phyloP scores from a whole-genome alignment of 2,113 vertebrate genomes.

The Otocyon megalotis region DNA sequence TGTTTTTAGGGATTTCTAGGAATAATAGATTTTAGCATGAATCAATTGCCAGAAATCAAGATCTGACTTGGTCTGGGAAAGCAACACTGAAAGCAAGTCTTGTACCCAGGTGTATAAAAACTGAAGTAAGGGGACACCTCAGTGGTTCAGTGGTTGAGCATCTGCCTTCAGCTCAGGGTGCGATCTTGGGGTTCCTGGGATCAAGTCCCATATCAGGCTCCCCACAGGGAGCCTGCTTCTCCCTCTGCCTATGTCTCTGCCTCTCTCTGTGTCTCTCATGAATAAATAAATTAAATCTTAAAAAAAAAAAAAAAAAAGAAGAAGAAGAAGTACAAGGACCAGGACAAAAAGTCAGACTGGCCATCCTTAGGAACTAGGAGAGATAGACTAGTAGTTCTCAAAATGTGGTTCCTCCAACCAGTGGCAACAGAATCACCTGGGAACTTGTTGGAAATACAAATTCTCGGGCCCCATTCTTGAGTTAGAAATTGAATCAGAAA shows the following conservation, averaged over 20 bases:
- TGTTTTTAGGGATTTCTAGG: neutral
- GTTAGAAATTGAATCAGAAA: conserved; percentile 9
- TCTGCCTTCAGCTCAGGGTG: too few relatives aligned
- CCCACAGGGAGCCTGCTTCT: too few relatives aligned
- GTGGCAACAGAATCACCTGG: neutral
- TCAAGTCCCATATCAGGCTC: too few relatives aligned
- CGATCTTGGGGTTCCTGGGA: too few relatives aligned
- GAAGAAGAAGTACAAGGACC: neutral
- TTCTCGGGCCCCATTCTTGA: neutral
- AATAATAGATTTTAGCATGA: conserved; percentile 4
- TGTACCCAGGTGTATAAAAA: neutral
- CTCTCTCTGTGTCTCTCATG: too few relatives aligned
- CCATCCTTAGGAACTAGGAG: neutral
- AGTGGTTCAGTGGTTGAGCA: too few relatives aligned
- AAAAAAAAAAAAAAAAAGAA: too few relatives aligned
- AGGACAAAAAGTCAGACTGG: neutral
- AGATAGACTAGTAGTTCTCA: neutral
- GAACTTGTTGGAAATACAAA: neutral
- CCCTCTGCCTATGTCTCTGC: too few relatives aligned
- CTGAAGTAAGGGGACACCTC: neutral
- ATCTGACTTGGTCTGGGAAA: neutral
- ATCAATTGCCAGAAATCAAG: neutral
- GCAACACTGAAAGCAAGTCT: conserved; percentile 20
- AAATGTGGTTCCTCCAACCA: neutral
- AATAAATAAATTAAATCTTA: too few relatives aligned